Evolutionary conservation across 2,888 invertebrate genomes (phyloP).

Genomic region (Acleris holmiana): DNA sequence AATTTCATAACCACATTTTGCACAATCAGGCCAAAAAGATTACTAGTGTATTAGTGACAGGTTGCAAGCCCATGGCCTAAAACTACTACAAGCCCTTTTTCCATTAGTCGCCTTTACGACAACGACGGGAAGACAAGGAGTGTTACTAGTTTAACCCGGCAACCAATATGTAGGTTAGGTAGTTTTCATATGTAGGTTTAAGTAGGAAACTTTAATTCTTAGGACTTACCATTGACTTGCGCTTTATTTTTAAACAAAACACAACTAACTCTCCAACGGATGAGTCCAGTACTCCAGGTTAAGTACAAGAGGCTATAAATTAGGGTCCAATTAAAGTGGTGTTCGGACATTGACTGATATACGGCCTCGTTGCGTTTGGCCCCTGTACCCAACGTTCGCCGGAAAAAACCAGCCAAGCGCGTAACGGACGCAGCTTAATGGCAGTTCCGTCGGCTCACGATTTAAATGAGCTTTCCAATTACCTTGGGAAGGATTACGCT

Average conservation of each 20-base stretch:
- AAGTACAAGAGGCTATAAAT: constrained; percentile 64
- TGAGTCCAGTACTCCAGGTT: not conserved
- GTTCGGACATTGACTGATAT: constrained; percentile 79
- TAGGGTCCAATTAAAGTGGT: constrained; percentile 74
- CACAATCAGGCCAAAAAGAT: too few species aligned
- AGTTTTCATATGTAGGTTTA: too few species aligned
- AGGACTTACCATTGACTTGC: too few species aligned
- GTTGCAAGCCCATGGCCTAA: too few species aligned
- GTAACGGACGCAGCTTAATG: constrained; percentile 22
- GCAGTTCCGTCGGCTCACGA: constrained; percentile 12
- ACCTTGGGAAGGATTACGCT: not conserved
- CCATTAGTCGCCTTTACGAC: too few species aligned
- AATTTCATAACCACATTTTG: too few species aligned
- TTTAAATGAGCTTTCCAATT: constrained; percentile 13
- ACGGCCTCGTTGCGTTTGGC: constrained; percentile 64
- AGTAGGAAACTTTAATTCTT: too few species aligned
- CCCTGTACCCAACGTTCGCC: constrained; percentile 57
- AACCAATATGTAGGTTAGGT: too few species aligned
- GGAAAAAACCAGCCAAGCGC: constrained; percentile 60
- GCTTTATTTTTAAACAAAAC: not conserved
- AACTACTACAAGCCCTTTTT: too few species aligned
- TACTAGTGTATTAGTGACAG: too few species aligned
- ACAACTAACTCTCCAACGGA: not conserved
- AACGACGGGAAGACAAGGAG: too few species aligned
- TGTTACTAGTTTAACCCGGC: too few species aligned